Conservation (phyloP, 2,113 vertebrate species). For the Ifrita kowaldi region DNA sequence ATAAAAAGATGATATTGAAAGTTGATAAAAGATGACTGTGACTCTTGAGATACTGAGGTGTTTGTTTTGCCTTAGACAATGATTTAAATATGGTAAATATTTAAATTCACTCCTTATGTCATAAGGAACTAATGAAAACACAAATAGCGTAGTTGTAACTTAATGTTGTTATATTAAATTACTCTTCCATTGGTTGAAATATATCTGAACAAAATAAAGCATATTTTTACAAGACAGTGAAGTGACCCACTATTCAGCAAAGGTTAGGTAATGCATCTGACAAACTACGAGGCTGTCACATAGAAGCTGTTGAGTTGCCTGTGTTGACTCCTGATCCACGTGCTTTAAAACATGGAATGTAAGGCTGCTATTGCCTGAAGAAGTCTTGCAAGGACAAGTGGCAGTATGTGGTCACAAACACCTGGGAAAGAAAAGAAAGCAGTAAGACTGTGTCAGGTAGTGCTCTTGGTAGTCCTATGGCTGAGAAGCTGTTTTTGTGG, state of each 20-base stretch:
- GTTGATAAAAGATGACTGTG: neutral
- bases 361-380: neutral
- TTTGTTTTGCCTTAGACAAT: neutral
- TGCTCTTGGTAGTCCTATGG: neutral
- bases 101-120: neutral
- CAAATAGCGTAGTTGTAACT: neutral
- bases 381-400: neutral
- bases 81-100: neutral
- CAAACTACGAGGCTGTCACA: neutral
- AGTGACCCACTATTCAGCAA: neutral
- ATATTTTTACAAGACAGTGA: neutral
- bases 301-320: neutral
- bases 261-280: neutral
- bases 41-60: neutral
- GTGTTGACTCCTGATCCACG: neutral
- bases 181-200: neutral
- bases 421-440: neutral
- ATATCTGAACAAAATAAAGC: neutral
- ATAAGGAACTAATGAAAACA: neutral
- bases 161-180: neutral
- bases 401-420: neutral
- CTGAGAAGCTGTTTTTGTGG: neutral
- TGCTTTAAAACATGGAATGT: neutral
- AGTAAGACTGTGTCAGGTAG: neutral
- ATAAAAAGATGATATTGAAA: too few species aligned